Conservation (phyloP, 2,113 vertebrate species). For the Heterotis niloticus region DNA sequence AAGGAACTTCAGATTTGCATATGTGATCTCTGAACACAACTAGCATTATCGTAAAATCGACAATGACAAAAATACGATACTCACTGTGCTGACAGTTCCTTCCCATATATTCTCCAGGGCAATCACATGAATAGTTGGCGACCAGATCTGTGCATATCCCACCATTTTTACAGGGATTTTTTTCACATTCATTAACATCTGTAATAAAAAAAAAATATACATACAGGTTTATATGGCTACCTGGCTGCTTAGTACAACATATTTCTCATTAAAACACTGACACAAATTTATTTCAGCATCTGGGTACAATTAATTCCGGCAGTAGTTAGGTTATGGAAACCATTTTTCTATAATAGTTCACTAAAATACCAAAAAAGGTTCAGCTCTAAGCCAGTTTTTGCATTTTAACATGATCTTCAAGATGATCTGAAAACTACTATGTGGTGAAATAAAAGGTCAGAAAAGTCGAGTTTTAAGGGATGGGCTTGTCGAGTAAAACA, state of each 20-base stretch:
- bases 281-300: too few species aligned
- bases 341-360: not conserved
- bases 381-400: too few species aligned
- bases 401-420: too few species aligned
- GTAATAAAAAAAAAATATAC: constrained; percentile 27
- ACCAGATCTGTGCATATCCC: constrained; percentile 81
- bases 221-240: not conserved
- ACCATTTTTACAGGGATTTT: constrained; percentile 77
- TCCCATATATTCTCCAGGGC: constrained; percentile 80
- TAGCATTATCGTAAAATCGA: not conserved
- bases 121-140: constrained; percentile 82
- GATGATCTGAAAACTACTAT: too few species aligned
- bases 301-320: too few species aligned
- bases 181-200: constrained; percentile 84
- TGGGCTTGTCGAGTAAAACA: too few species aligned
- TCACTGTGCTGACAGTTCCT: constrained; percentile 82
- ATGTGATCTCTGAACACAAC: not conserved
- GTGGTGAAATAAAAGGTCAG: too few species aligned
- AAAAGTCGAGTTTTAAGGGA: too few species aligned
- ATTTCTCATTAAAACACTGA: not conserved
- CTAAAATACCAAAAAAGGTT: too few species aligned
- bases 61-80: constrained; percentile 37
- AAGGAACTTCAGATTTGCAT: constrained; percentile 6
- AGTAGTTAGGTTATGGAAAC: not conserved
- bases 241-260: not conserved